Evolutionary conservation across 1,140 invertebrate species (phyloP).

Genomic region (Antheraea pernyi): DNA sequence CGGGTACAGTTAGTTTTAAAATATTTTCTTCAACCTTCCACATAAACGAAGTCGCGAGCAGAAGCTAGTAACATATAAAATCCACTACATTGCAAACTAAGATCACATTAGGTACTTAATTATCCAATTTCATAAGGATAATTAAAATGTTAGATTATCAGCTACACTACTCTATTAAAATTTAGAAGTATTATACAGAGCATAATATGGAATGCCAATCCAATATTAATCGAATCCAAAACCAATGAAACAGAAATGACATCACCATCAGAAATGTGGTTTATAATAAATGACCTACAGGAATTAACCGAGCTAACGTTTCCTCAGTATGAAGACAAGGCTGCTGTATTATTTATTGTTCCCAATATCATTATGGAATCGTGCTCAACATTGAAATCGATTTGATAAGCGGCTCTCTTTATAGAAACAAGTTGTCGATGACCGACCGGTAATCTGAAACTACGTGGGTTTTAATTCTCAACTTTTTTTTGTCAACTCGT

Average conservation of each 20-base stretch:
- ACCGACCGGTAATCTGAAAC: neutral
- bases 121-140: too few species aligned
- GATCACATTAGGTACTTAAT: too few species aligned
- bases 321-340: neutral
- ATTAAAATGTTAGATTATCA: too few species aligned
- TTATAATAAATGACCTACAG: slow-evolving; percentile 31
- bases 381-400: neutral
- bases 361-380: neutral
- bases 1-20: too few species aligned
- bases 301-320: slow-evolving; percentile 20
- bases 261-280: slow-evolving; percentile 27
- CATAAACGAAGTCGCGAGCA: too few species aligned
- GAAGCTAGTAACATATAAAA: too few species aligned
- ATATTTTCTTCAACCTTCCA: too few species aligned
- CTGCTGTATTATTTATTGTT: slow-evolving; percentile 1
- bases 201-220: neutral
- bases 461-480: too few species aligned
- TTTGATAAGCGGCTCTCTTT: neutral
- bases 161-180: too few species aligned
- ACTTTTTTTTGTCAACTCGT: too few species aligned
- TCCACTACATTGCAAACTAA: too few species aligned
- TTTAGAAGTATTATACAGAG: too few species aligned
- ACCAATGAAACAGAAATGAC: slow-evolving; percentile 23
- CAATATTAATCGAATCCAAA: neutral
- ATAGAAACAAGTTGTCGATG: neutral